phyloP scores from a whole-genome alignment of 2,797 vertebrate species.

The Rallus crepitans region DNA sequence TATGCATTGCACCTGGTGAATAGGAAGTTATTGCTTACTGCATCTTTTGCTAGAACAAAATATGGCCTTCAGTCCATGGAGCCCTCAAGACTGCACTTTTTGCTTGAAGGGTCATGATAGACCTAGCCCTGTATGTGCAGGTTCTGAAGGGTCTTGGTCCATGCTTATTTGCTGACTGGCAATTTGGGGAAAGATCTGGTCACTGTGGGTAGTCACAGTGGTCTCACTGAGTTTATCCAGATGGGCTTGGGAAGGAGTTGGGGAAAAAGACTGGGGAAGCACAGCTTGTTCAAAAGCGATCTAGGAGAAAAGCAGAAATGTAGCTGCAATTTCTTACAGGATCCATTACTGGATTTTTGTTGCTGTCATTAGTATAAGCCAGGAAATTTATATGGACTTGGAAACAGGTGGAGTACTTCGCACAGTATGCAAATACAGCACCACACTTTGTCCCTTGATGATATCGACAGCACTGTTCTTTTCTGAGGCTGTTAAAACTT shows the following conservation, averaged over 20 bases:
- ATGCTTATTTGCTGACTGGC: fast-evolving
- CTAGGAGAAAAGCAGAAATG: not conserved
- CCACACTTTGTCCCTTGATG: not conserved
- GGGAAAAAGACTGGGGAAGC: not conserved
- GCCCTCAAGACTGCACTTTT: not conserved
- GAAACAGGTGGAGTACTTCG: not conserved
- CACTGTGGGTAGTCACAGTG: not conserved
- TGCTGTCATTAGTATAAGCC: not conserved
- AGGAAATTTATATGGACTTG: not conserved
- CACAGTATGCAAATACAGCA: not conserved
- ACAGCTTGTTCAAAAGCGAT: not conserved
- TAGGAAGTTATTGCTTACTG: not conserved
- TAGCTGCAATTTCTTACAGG: not conserved
- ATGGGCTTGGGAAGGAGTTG: not conserved
- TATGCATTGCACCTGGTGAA: not conserved
- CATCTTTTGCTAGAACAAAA: not conserved
- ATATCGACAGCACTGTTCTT: not conserved
- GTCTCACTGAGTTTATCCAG: not conserved
- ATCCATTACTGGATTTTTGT: not conserved
- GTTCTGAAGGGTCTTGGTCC: not conserved
- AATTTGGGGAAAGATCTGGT: not conserved
- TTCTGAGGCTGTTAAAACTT: not conserved
- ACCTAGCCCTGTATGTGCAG: not conserved
- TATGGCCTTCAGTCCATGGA: not conserved
- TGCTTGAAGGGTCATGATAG: fast-evolving